Percentiles rank a stretch among this genome's conserved stretches.
These are phyloP conservation scores for Blennius ocellaris DNA, from an alignment of 2,113 vertebrate species.

Conservation along the genomic window DNA sequence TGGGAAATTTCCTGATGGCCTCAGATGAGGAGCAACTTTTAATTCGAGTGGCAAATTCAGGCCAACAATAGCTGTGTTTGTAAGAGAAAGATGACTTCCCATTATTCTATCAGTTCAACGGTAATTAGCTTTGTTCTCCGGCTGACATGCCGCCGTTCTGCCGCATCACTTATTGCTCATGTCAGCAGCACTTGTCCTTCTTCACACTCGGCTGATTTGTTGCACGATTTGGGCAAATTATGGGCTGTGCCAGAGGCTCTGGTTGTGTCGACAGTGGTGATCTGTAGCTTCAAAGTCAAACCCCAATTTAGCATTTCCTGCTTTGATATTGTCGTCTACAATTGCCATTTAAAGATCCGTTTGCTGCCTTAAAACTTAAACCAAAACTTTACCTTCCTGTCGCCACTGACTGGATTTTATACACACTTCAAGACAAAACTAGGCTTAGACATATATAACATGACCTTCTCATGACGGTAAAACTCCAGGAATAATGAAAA, in stretches of 20 bases:
- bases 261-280: background rate
- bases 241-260: background rate
- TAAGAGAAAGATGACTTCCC: constrained; percentile 32
- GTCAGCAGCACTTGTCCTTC: constrained; percentile 39
- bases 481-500: too few species aligned
- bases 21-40: constrained; percentile 47
- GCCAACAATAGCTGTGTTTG: constrained; percentile 36
- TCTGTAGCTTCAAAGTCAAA: constrained; percentile 43
- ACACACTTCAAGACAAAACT: too few species aligned
- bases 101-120: constrained; percentile 56
- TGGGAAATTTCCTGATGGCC: constrained; percentile 44
- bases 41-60: constrained; percentile 29
- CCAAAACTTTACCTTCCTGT: too few species aligned
- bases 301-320: constrained; percentile 4
- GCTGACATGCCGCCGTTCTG: constrained; percentile 29
- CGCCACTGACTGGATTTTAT: too few species aligned
- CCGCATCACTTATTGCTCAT: constrained; percentile 30
- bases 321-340: constrained; percentile 15
- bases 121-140: constrained; percentile 60
- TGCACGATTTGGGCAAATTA: constrained; percentile 30
- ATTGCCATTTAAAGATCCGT: too few species aligned
- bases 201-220: constrained; percentile 38
- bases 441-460: too few species aligned
- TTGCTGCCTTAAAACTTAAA: too few species aligned
- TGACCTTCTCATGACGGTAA: too few species aligned